Base-by-base conservation (phyloP, 2,888 invertebrate species). In the Lapara coniferarum region DNA sequence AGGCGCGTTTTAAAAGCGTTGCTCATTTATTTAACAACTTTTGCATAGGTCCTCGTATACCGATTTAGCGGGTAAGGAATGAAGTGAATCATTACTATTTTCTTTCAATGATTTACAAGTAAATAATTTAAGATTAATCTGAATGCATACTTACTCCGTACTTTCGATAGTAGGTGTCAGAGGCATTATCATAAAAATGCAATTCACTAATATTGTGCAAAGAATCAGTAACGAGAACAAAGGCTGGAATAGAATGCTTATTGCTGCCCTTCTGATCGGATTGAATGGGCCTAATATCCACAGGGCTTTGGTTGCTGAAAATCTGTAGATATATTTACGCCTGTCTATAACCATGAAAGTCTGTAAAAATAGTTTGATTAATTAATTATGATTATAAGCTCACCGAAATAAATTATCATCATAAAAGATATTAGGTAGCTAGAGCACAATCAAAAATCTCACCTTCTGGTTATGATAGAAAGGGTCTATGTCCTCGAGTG, bases 181-280 rank as follows among this genome's bases (percentile, higher is more conserved):
- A 94, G 98, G 98, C 97, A 98, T 98, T 95, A 99, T 98, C 99
- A 99, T 99, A 95, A 99, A 97, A 94, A 99, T 97, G 96, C 99
- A 99, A 96, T 99, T 99, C 93, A 97, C 96, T 94, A 99, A 96
- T 95, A 99, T 99, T 92, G 99, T 99, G 85, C 98, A 97, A 94
- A 99, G 99, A 94, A 99, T 99, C 95, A 99, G 97, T 91, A 99
- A 95, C 92, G 98, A 98, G 96, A 99, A 99, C 89, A 98, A 95
- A 93, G 98, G 98, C 96, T 99, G 99, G 93, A 98, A 98, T 95
- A 99, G 95, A 95, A 99, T 97, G 95, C 98, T 98, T 95, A 99
- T 98, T 92, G 99, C 99, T 94, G 98, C 97, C 95, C 98, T 97
- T 95, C 99, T 97, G 94, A 99, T 97, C 82, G 98, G 98, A 95